Base-by-base conservation (phyloP, 2,113 vertebrate genomes). In the Edolisoma coerulescens region DNA sequence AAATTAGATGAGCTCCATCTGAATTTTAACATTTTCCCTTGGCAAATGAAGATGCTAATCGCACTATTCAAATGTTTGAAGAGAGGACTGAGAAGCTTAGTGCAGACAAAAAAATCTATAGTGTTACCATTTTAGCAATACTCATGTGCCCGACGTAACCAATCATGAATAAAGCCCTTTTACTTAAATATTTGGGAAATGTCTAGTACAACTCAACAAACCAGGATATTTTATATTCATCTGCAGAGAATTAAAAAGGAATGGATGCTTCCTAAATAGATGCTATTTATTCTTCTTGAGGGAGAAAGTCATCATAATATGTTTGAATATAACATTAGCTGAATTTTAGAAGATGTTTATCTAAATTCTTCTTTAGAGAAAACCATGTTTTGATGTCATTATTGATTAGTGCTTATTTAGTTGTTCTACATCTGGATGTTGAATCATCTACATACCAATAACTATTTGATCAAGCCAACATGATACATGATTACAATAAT, bases 41-140 rank as follows among this genome's bases (percentile, higher is more conserved):
- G 93, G 64, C 93, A 96, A 94, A 87, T 81, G 83, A 92, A 96
- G 83, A 97, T 93, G 90, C 76, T 95, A 96, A 96, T 96, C 28
- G 0, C 76, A 54, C 90, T 90, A 94, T 96, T 97, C 90, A 97
- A 95, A 96, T 75, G 47, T 92, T 96, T 95, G 80, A 90, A 89
- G 90, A 93, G 92, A 89, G 60, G 60, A 81, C 10, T 94, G 87
- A 82, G 93, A 87, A 81, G 83, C 90, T 77, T 71, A 45, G 39
- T 41, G 60, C 50, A 84, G 92, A 80, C 64, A 93, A 94, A 95
- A 95, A 96, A 88, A 76, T 64, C 75, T 70, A 56, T 82, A 88
- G 11, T 60, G 77, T 87, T 91, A 87, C 89, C 89, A 69, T 94
- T 96, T 96, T 93, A 95, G 93, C 44, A 92, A 78, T 93, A 60